These are phyloP conservation scores for Aldabrachelys gigantea DNA, from an alignment of 2,113 vertebrate species.

Conservation along the genomic window DNA sequence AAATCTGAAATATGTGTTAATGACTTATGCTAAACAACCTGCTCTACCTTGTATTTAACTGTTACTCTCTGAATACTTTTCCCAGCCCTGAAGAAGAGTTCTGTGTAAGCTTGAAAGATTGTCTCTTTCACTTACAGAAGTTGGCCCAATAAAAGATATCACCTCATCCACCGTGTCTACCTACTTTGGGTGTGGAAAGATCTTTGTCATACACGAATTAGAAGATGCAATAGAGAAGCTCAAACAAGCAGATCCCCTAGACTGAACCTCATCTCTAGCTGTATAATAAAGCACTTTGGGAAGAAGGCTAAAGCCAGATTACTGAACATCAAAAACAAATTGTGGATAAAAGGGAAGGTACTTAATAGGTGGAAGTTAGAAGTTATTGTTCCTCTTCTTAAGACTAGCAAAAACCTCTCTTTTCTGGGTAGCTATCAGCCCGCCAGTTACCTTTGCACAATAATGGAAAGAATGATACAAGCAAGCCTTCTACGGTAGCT, in stretches of 20 bases:
- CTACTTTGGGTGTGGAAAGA: background rate
- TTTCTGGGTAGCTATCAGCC: background rate
- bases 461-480: background rate
- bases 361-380: background rate
- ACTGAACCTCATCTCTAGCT: background rate
- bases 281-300: background rate
- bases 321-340: background rate
- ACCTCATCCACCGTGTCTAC: background rate
- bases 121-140: background rate
- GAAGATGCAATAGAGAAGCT: background rate
- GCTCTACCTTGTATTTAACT: background rate
- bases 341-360: background rate
- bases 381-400: background rate
- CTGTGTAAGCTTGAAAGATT: background rate
- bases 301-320: background rate
- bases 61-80: background rate
- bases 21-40: background rate
- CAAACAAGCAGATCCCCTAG: background rate
- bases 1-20: background rate
- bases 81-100: background rate
- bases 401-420: background rate
- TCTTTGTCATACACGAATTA: background rate
- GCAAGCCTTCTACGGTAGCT: background rate
- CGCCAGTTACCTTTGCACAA: background rate
- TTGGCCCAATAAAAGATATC: too few relatives aligned